phyloP scores from a whole-genome alignment of 2,797 vertebrate genomes.

The Monodelphis domestica region DNA sequence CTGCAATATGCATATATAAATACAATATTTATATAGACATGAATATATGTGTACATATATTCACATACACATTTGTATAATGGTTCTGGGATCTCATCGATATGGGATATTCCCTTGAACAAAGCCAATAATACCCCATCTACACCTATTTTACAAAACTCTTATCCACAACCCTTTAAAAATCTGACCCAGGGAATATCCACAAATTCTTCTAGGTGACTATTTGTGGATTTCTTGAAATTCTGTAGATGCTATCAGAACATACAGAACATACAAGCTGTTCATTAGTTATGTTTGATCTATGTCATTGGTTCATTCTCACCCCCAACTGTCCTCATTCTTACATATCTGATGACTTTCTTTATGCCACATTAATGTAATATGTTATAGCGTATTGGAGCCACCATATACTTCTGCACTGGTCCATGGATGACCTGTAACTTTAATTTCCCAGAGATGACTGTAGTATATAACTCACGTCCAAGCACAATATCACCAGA shows the following conservation, averaged over 20 bases:
- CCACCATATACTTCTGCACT: background rate
- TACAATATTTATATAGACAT: too few relatives aligned
- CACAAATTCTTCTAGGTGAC: background rate
- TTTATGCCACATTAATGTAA: background rate
- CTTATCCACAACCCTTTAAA: background rate
- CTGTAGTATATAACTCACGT: background rate
- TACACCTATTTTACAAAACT: background rate
- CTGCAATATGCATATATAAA: background rate
- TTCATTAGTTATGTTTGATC: background rate
- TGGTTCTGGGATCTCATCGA: background rate
- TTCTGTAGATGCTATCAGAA: background rate
- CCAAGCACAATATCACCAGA: background rate
- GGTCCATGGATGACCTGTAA: background rate
- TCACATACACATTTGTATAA: background rate
- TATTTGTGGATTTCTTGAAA: background rate
- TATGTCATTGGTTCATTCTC: background rate
- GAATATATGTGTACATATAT: too few relatives aligned
- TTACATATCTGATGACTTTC: background rate
- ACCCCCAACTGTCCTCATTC: background rate
- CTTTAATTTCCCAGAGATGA: background rate
- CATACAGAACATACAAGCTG: background rate
- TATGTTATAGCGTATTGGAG: background rate
- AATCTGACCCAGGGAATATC: background rate
- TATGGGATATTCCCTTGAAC: background rate
- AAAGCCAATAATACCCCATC: background rate